A percentile compares a stretch with the other conserved stretches of the same genome.
These are phyloP conservation scores for Drosophila crucigera DNA, from an alignment of 2,888 invertebrate genomes.

Conservation along the genomic window DNA sequence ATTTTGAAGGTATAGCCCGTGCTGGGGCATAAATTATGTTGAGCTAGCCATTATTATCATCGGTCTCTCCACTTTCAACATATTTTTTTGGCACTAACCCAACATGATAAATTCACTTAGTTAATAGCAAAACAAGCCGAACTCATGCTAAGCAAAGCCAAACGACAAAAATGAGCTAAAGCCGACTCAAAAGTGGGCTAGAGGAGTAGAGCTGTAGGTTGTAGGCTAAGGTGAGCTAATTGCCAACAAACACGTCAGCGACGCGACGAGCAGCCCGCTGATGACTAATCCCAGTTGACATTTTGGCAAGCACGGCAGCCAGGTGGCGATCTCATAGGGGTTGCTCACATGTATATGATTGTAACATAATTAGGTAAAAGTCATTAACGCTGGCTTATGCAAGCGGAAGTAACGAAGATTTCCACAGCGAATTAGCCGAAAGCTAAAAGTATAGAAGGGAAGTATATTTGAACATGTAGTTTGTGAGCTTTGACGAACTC, in stretches of 20 bases:
- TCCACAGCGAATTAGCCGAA: slow-evolving; percentile 16
- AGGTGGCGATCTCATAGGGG: slow-evolving; percentile 39
- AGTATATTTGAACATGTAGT: not conserved
- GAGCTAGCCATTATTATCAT: slow-evolving; percentile 43
- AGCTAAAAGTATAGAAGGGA: not conserved
- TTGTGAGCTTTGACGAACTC: slow-evolving; percentile 29
- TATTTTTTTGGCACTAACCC: slow-evolving; percentile 52
- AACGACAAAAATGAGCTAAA: slow-evolving; percentile 56
- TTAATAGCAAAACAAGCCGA: slow-evolving; percentile 60
- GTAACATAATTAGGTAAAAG: slow-evolving; percentile 72
- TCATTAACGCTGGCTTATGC: slow-evolving; percentile 54
- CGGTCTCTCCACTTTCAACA: slow-evolving; percentile 48
- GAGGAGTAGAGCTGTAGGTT: slow-evolving; percentile 36
- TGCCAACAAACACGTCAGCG: slow-evolving; percentile 67
- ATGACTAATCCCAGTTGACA: slow-evolving; percentile 47
- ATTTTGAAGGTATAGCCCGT: slow-evolving; percentile 50
- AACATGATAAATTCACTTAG: slow-evolving; percentile 67
- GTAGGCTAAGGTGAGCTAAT: slow-evolving; percentile 55
- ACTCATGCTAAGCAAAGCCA: slow-evolving; percentile 37
- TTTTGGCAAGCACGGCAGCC: slow-evolving; percentile 21
- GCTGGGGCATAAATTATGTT: slow-evolving; percentile 53
- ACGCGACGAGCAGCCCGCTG: slow-evolving; percentile 16
- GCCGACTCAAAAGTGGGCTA: slow-evolving; percentile 2
- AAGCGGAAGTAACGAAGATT: slow-evolving; percentile 59
- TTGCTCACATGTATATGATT: slow-evolving; percentile 44